Evolutionary conservation across 2,888 invertebrate genomes (phyloP).

Genomic region (Amphipoea oculea): DNA sequence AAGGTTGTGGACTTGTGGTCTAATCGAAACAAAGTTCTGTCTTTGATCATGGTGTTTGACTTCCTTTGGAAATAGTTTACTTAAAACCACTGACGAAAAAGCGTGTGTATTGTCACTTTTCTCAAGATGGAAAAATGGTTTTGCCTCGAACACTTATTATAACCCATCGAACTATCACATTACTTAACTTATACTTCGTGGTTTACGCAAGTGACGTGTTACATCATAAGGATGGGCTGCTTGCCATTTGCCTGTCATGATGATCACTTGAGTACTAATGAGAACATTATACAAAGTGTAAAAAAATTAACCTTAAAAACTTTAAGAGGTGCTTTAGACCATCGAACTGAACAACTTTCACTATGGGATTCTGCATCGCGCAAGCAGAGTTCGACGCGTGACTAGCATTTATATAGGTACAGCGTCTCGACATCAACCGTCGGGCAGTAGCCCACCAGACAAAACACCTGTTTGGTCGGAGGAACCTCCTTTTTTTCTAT

Average conservation of each 20-base stretch:
- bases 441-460: background rate
- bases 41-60: background rate
- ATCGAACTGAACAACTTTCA: too few species aligned
- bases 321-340: too few species aligned
- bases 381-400: background rate
- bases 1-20: background rate
- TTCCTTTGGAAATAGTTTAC: background rate
- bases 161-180: background rate
- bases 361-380: background rate
- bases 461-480: background rate
- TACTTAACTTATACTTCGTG: background rate
- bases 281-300: background rate
- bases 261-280: background rate
- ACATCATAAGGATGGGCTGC: slow-evolving; percentile 10
- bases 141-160: background rate
- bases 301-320: too few species aligned
- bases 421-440: background rate
- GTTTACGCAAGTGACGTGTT: background rate
- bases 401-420: background rate
- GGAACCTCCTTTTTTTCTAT: background rate
- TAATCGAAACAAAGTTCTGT: background rate
- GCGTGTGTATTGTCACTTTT: background rate
- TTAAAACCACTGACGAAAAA: background rate
- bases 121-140: background rate
- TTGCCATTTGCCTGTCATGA: background rate